Evolutionary conservation across 2,888 invertebrate species (phyloP), one percentile per base, ranked within the genome.

Genomic region (Baronia brevicornis): DNA sequence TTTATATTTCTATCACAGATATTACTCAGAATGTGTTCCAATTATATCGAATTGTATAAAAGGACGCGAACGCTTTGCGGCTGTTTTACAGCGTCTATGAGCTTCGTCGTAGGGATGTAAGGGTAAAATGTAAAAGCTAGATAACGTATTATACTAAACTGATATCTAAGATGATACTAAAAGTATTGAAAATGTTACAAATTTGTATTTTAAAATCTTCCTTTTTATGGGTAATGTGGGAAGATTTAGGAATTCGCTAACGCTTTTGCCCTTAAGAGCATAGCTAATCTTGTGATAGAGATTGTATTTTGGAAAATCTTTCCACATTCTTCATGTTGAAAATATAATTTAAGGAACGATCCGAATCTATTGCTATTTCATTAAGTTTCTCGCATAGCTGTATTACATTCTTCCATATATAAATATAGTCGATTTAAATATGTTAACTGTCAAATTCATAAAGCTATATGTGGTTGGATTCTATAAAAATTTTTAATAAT

Each of bases 151-250:
- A 63, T 67, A 71, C 69, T 72, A 66, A 73, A 68, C 57, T 65
- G 67, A 72, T 72, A 72, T 72, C 72, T 72, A 74, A 70, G 55
- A 68, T 52, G 64, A 75, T 79, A 77, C 71, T 78, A 64, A 77
- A 69, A 77, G 71, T 80, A 79, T 79, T 74, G 72, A 63, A 75
- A 60, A 56, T 79, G 77, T 84, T 84, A 82, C 82, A 84, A 84
- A 84, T 80, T 84, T 80, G 82, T 84, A 84, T 80, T 79, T 69
- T 53, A 47, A 51, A 54, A 48, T 48, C 38, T 48, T 39, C 25
- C 28, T 38, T 29, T 30, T 33, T 49, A 41, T 55, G 55, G 46
- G 47, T 54, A 53, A 48, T 42, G 43, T 44, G 41, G 47, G 35
- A 36, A 43, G 44, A 44, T 18, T 25, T 41, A 28, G 15, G 29